Evolutionary conservation across 2,888 invertebrate genomes (phyloP).

Genomic region (Tipula helvola): DNA sequence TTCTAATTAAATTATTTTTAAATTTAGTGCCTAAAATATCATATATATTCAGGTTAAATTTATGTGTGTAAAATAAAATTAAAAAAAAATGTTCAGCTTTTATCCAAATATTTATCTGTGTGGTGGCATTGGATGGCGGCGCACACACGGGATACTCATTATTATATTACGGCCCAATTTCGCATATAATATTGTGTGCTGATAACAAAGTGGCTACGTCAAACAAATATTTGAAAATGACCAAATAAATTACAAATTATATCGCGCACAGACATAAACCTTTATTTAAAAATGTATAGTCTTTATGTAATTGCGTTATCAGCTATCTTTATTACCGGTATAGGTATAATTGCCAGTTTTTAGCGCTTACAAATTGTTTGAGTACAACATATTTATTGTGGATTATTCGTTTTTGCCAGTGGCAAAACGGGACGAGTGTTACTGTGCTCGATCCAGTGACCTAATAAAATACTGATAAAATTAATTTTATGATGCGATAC

Average conservation of each 20-base stretch:
- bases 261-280: neutral
- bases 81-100: neutral
- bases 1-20: neutral
- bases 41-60: neutral
- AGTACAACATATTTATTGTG: neutral
- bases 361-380: neutral
- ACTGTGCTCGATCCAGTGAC: neutral
- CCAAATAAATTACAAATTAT: neutral
- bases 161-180: neutral
- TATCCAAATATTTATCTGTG: neutral
- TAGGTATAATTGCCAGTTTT: neutral
- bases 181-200: neutral
- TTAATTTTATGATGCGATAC: too few species aligned
- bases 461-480: too few species aligned
- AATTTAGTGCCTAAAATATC: neutral
- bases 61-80: neutral
- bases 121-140: neutral
- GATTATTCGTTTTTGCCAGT: neutral
- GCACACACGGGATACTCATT: neutral
- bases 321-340: neutral
- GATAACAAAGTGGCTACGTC: neutral
- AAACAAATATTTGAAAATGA: neutral
- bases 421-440: neutral
- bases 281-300: neutral
- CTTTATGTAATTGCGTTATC: neutral